These are phyloP conservation scores for Zaprionus bogoriensis DNA, from an alignment of 2,888 invertebrate species.

Conservation along the genomic window DNA sequence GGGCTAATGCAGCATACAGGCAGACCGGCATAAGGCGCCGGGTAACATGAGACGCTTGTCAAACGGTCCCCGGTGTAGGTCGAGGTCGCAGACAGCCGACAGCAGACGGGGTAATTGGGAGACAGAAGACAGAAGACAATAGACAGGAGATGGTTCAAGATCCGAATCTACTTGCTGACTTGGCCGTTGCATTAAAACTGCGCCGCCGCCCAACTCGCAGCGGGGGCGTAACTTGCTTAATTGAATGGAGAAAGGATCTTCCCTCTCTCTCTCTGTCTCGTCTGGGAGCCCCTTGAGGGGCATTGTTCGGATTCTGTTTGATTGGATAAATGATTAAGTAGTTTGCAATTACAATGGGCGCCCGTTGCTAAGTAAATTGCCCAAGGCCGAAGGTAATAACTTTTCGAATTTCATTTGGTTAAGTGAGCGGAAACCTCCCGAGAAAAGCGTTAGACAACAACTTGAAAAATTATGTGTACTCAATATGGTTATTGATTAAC, in stretches of 20 bases:
- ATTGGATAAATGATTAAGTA: slow-evolving; percentile 63
- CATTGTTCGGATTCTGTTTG: slow-evolving; percentile 36
- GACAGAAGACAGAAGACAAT: neutral
- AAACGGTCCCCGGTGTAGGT: slow-evolving; percentile 46
- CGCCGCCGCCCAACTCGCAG: slow-evolving; percentile 31
- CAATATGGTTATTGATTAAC: neutral
- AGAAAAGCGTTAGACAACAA: neutral
- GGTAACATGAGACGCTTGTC: slow-evolving; percentile 59
- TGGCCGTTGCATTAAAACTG: slow-evolving; percentile 45
- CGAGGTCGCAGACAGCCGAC: slow-evolving; percentile 12
- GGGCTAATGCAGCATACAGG: slow-evolving; percentile 39
- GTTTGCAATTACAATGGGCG: slow-evolving; percentile 45
- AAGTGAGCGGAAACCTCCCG: slow-evolving; percentile 6
- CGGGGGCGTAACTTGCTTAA: slow-evolving; percentile 48
- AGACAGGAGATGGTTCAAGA: neutral
- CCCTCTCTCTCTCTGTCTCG: neutral
- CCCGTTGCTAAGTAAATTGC: neutral
- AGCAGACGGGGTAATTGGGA: neutral
- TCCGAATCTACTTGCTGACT: slow-evolving; percentile 11
- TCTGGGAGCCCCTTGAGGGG: neutral
- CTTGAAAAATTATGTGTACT: neutral
- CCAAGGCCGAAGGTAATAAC: slow-evolving; percentile 10
- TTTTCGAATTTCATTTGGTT: slow-evolving; percentile 7
- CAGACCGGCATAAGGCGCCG: slow-evolving; percentile 42
- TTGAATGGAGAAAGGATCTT: slow-evolving; percentile 53